phyloP scores from a whole-genome alignment of 2,113 vertebrate species.

The Gulo gulo region DNA sequence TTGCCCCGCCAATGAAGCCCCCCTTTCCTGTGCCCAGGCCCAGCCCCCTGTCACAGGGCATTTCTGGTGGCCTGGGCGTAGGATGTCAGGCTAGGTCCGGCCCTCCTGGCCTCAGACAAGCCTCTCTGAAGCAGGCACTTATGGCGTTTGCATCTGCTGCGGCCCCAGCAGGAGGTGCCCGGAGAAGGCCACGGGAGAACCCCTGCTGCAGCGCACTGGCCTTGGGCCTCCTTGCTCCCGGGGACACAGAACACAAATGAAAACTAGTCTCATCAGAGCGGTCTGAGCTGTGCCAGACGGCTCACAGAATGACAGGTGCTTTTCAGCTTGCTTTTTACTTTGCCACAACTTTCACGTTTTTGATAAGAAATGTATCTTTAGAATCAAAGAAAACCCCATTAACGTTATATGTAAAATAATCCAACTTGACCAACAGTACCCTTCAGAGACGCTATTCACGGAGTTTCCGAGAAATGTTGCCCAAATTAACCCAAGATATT shows the following conservation, averaged over 20 bases:
- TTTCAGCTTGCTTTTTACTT: neutral
- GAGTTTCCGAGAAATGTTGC: neutral
- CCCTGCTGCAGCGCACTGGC: neutral
- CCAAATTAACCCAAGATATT: slow-evolving; percentile 56
- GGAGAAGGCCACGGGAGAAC: neutral
- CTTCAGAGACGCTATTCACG: fast-evolving
- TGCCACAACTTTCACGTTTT: neutral
- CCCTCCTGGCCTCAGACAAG: neutral
- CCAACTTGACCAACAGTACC: slow-evolving; percentile 24
- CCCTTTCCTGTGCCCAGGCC: neutral
- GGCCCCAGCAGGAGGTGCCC: neutral
- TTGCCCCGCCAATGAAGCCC: neutral
- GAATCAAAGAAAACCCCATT: neutral
- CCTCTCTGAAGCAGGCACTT: neutral
- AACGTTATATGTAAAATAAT: neutral
- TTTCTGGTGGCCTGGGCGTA: fast-evolving
- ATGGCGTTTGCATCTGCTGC: neutral
- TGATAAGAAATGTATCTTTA: neutral
- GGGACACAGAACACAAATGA: fast-evolving
- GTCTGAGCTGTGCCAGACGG: neutral
- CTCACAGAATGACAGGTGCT: fast-evolving
- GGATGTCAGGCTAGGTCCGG: fast-evolving
- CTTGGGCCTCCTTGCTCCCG: no score
- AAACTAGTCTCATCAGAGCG: fast-evolving
- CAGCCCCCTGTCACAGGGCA: neutral